Evolutionary conservation across 23 tunicate species (phyloP), one percentile per base, ranked within the genome.

Genomic region (Ciona savignyi): DNA sequence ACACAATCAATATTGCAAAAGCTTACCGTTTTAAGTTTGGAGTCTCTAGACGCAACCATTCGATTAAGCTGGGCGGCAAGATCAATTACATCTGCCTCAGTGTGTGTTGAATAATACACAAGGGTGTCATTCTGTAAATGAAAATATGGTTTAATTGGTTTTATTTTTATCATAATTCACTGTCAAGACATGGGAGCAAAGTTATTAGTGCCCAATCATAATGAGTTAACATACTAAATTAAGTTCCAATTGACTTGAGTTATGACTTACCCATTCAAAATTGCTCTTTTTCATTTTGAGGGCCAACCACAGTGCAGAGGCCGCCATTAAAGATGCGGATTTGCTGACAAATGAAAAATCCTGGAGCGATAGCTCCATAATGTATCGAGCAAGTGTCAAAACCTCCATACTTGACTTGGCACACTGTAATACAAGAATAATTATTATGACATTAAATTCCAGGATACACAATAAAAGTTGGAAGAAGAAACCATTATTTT

Each of bases 261-360:
- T n/a, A n/a, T 9, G 15, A 42, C 82, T 64, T 63, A 77, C 84
- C 92, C 92, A 85, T 79, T 85, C 51, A 15, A 49, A 74, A 30
- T 26, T 19, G 27, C 75, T 60, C 15, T 70, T 71, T 4, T 72
- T 72, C 91, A 85, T 92, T 68, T 92, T 92, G 62, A 92, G 62
- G 23, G 92, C 86, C 23, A 92, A 80, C 92, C 92, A 85, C 60
- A 93, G 61, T 2, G 93, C 88, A 1, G 94, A 81, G 0, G 98
- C 93, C 2, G 84, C 98, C 63, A 93, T 27, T 33, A 31, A 49
- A 19, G 98, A 93, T 30, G 86, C 98, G 21, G 80, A 80, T 34
- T 56, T 32, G 35, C 67, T 76, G 9, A 81, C 74, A 42, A 93
- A 68, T 4, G 67, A 67, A 71, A 85, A 78, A 70, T 74, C 68